These are phyloP conservation scores for Dorcus hopei DNA, from an alignment of 2,888 invertebrate genomes.

Conservation along the genomic window DNA sequence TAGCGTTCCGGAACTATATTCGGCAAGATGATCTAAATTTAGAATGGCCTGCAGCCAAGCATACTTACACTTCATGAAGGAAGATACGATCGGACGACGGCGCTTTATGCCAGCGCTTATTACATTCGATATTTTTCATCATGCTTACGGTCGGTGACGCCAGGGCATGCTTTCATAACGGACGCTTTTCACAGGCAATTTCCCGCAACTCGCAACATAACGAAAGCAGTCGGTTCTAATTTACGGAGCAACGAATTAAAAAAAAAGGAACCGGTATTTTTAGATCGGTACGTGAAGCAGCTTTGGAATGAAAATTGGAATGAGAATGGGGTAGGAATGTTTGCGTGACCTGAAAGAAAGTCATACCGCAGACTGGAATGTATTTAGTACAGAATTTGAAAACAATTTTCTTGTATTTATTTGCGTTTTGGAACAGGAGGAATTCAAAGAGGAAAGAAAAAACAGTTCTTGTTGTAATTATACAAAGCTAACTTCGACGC, in stretches of 20 bases:
- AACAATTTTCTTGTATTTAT: too few relatives aligned
- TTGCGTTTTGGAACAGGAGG: too few relatives aligned
- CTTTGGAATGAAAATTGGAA: not conserved
- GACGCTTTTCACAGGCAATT: not conserved
- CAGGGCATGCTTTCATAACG: not conserved
- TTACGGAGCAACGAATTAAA: not conserved
- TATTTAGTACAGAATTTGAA: too few relatives aligned
- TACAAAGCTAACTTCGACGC: too few relatives aligned
- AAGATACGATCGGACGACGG: not conserved
- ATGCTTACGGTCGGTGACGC: not conserved
- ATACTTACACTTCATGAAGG: conserved; percentile 1
- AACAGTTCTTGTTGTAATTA: too few relatives aligned
- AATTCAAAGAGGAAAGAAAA: too few relatives aligned
- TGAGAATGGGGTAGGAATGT: too few relatives aligned
- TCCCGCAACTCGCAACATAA: not conserved
- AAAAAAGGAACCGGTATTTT: too few relatives aligned
- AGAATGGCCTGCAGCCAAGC: conserved; percentile 21
- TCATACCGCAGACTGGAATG: too few relatives aligned
- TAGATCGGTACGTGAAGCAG: not conserved
- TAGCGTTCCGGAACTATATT: conserved; percentile 21
- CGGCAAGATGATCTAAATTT: conserved; percentile 24
- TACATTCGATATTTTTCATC: not conserved
- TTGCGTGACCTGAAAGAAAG: too few relatives aligned
- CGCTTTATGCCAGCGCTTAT: not conserved
- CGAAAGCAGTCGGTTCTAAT: not conserved